A percentile compares a stretch with the other conserved stretches of the same genome.
Evolutionary conservation across 2,888 invertebrate genomes (phyloP).

Genomic region (Lobophora halterata): DNA sequence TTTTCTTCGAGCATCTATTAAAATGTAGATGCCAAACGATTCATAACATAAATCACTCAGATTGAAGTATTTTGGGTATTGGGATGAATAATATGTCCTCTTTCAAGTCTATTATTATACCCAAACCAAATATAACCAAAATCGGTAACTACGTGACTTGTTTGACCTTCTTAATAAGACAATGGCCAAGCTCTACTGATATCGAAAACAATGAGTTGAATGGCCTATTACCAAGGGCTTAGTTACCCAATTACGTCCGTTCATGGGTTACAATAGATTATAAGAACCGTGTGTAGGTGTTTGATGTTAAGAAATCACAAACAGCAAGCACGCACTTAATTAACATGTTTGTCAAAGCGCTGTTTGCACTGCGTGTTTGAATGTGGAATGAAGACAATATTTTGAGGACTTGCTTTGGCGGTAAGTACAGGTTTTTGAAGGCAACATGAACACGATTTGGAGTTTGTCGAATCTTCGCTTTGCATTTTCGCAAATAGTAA

Average conservation of each 20-base stretch:
- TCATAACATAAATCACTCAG: too few relatives aligned
- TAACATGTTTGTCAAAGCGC: slow-evolving; percentile 11
- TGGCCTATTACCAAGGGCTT: slow-evolving; percentile 27
- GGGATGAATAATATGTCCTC: too few relatives aligned
- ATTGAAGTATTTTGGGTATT: too few relatives aligned
- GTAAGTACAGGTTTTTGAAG: slow-evolving; percentile 7
- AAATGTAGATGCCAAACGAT: too few relatives aligned
- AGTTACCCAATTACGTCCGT: slow-evolving; percentile 33
- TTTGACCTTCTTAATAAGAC: slow-evolving; percentile 13
- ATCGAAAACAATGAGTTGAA: slow-evolving; percentile 15
- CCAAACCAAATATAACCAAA: slow-evolving; percentile 2
- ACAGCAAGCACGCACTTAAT: slow-evolving; percentile 12
- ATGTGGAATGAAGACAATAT: slow-evolving; percentile 10
- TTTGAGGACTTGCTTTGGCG: slow-evolving; percentile 4
- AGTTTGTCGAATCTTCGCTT: too few relatives aligned
- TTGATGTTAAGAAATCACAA: slow-evolving; percentile 21
- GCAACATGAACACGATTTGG: too few relatives aligned
- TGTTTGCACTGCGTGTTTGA: slow-evolving; percentile 11
- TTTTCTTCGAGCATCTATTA: too few relatives aligned
- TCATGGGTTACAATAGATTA: too few relatives aligned
- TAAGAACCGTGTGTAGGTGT: slow-evolving; percentile 5
- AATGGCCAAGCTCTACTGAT: slow-evolving; percentile 15
- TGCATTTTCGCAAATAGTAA: too few relatives aligned
- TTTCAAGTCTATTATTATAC: too few relatives aligned
- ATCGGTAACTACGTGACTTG: too few relatives aligned